These are phyloP conservation scores for Dipodomys ordii DNA, from an alignment of 2,113 vertebrate genomes.

Conservation along the genomic window DNA sequence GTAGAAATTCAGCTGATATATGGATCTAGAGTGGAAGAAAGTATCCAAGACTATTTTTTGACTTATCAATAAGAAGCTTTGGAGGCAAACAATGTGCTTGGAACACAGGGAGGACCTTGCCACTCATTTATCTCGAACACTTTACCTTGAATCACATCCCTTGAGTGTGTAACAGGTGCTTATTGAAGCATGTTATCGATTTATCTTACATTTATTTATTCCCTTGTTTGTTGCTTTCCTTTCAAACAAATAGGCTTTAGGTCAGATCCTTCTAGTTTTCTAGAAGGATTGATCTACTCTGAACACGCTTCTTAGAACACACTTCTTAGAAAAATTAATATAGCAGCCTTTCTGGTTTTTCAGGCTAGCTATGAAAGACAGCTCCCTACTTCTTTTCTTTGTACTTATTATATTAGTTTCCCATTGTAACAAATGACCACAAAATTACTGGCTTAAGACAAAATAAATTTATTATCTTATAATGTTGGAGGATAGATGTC, in stretches of 20 bases:
- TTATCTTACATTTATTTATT: constrained; percentile 62
- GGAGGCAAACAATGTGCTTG: background rate
- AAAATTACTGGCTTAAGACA: background rate
- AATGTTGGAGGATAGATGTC: background rate
- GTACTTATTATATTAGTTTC: background rate
- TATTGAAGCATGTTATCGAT: constrained; percentile 56
- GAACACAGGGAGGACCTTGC: background rate
- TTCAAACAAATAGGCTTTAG: constrained; percentile 45
- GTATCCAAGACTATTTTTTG: background rate
- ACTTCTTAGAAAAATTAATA: constrained; percentile 20
- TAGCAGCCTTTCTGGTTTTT: background rate
- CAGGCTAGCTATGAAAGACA: background rate
- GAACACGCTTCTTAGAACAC: background rate
- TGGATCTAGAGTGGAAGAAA: background rate
- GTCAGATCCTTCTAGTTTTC: constrained; percentile 37
- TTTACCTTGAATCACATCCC: constrained; percentile 46
- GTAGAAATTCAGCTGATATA: background rate
- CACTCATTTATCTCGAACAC: constrained; percentile 9
- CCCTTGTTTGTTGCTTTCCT: constrained; percentile 54
- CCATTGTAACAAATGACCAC: background rate
- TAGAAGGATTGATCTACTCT: constrained; percentile 38
- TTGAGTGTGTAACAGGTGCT: constrained; percentile 40
- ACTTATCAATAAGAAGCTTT: constrained; percentile 16
- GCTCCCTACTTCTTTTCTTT: background rate
- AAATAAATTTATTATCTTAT: background rate